Conservation (phyloP, 2,113 vertebrate genomes). For the Lethenteron reissneri region DNA sequence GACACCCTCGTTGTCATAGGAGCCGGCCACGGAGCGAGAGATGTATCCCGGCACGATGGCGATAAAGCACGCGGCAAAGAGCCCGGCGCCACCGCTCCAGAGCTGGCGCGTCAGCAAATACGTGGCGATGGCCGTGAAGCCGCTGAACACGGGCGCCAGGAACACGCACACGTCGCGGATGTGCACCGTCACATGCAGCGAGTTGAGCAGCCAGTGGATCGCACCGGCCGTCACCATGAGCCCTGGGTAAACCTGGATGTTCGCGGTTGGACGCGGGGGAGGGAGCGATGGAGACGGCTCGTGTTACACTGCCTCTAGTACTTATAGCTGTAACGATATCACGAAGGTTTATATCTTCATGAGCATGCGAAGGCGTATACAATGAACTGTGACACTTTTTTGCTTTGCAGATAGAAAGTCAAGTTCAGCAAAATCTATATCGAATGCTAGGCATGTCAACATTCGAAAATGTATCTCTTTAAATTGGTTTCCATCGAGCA, state of each 20-base stretch:
- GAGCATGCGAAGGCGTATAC: too few relatives aligned
- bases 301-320: too few relatives aligned
- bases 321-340: too few relatives aligned
- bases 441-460: too few relatives aligned
- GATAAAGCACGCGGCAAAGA: constrained; percentile 94
- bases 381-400: too few relatives aligned
- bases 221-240: constrained; percentile 96
- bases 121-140: constrained; percentile 89
- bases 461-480: too few relatives aligned
- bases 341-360: too few relatives aligned
- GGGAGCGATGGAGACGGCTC: too few relatives aligned
- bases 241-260: constrained; percentile 72
- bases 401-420: too few relatives aligned
- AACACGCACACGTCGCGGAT: constrained; percentile 96
- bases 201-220: constrained; percentile 91
- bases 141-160: constrained; percentile 87
- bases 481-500: too few relatives aligned
- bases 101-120: constrained; percentile 91
- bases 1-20: constrained; percentile 97
- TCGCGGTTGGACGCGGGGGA: too few relatives aligned
- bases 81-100: constrained; percentile 92
- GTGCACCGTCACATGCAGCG: constrained; percentile 82
- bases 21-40: constrained; percentile 89
- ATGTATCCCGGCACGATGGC: constrained; percentile 96
- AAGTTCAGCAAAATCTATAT: too few relatives aligned